phyloP scores from a whole-genome alignment of 1,140 invertebrate genomes.

The Zaprionus tsacasi region DNA sequence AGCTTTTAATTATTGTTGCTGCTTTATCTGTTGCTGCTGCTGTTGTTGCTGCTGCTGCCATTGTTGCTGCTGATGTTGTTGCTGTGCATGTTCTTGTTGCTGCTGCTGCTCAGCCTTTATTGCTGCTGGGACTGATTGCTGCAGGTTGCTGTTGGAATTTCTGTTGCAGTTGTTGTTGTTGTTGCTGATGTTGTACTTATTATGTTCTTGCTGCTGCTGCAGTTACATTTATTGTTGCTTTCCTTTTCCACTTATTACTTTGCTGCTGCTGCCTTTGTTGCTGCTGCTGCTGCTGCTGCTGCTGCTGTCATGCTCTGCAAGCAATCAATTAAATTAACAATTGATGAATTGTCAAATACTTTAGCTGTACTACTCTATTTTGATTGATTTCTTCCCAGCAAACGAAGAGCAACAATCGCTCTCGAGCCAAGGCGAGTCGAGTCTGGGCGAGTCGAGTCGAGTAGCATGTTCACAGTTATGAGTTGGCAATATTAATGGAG shows the following conservation, averaged over 20 bases:
- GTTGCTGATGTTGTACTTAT: background rate
- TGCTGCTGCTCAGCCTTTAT: background rate
- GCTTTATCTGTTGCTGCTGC: background rate
- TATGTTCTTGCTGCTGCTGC: constrained; percentile 7
- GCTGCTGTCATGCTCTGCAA: constrained; percentile 28
- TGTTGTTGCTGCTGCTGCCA: background rate
- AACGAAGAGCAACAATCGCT: constrained; percentile 14
- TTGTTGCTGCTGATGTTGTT: background rate
- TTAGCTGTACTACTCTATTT: constrained; percentile 55
- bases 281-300: constrained; percentile 15
- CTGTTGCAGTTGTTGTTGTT: background rate
- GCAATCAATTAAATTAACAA: constrained; percentile 67
- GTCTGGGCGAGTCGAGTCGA: background rate
- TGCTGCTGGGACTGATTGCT: background rate
- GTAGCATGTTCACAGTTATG: constrained; percentile 11
- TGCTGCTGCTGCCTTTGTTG: background rate
- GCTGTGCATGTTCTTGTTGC: background rate
- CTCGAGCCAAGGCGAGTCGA: background rate
- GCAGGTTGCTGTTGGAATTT: background rate
- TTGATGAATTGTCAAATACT: constrained; percentile 57
- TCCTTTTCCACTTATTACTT: background rate
- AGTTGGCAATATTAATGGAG: constrained; percentile 27
- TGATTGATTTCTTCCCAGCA: constrained; percentile 65
- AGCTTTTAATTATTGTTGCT: constrained; percentile 2
- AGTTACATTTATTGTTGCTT: background rate